These are phyloP conservation scores for Hestina assimilis DNA, from an alignment of 1,140 invertebrate genomes.

Conservation along the genomic window DNA sequence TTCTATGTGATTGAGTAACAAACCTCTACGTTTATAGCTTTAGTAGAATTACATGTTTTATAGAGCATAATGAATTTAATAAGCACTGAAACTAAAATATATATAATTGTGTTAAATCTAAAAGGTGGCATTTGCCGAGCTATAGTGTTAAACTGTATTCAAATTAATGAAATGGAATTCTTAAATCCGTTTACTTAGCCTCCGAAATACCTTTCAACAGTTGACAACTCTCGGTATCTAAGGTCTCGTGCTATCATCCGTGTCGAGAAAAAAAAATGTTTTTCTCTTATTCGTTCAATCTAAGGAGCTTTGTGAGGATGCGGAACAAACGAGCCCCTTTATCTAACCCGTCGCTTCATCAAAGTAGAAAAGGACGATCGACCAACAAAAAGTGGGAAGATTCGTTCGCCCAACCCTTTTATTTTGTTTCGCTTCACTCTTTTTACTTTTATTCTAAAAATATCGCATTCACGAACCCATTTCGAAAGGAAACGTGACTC, in stretches of 20 bases:
- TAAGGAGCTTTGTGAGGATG: constrained; percentile 26
- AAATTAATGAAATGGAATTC: too few relatives aligned
- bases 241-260: constrained; percentile 10
- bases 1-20: too few relatives aligned
- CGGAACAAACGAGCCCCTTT: constrained; percentile 42
- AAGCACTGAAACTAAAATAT: too few relatives aligned
- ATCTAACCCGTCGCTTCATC: constrained; percentile 50
- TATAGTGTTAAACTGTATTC: too few relatives aligned
- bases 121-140: too few relatives aligned
- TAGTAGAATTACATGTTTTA: too few relatives aligned
- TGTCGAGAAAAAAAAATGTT: constrained; percentile 17
- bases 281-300: constrained; percentile 14
- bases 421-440: constrained; percentile 61
- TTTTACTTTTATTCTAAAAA: constrained; percentile 76
- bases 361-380: constrained; percentile 55
- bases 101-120: too few relatives aligned
- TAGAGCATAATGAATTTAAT: too few relatives aligned
- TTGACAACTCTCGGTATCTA: neutral
- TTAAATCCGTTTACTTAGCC: neutral
- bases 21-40: too few relatives aligned
- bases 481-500: constrained; percentile 76
- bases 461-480: constrained; percentile 73
- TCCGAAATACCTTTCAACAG: neutral
- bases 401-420: constrained; percentile 67
- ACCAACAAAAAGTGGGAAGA: constrained; percentile 60